Base-by-base conservation (phyloP, 2,888 invertebrate genomes). In the Trachelus stipa region DNA sequence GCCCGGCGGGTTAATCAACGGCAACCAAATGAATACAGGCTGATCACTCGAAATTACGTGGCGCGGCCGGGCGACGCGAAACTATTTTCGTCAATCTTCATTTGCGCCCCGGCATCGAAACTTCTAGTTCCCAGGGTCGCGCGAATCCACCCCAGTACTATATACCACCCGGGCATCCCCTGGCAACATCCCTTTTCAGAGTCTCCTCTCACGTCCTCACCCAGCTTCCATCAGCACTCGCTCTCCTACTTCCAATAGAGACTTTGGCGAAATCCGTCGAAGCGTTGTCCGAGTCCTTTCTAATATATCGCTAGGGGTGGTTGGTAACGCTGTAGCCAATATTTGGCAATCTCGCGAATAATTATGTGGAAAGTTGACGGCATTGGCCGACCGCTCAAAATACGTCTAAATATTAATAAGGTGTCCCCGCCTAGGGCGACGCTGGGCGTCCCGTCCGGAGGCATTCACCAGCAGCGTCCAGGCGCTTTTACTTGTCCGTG, bases 361-460 rank as follows among this genome's bases (percentile, higher is more conserved):
- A 90, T 90, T 90, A 90, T 89, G 90, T 90, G 90, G 89, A 89
- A 89, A 88, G 89, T 88, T 88, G 88, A 82, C 84, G 84, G 83
- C 77, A 81, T 75, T 34, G 77, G 31, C 12, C 30, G 84, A 85
- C 85, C 85, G 87, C 84, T 88, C 88, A 87, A 89, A 90, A 90
- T 90, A 89, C 89, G 90, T 91, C 90, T 91, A 91, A 90, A 91
- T 91, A 91, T 91, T 90, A 91, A 91, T 90, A 90, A 90, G 90
- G 87, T 89, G 89, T 90, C 90, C 89, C 87, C 88, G 89, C 90
- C 89, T 89, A 88, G 86, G 89, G 90, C 88, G 83, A 56, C 40
- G 56, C 56, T 9, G 9, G 23, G 23, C 56, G 56, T 56, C 56
- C 56, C 56, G 56, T 56, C 9, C 56, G 23, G 56, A 56, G 56